Evolutionary conservation across 2,113 vertebrate genomes (phyloP).

Genomic region (Campylomormyrus numenius): DNA sequence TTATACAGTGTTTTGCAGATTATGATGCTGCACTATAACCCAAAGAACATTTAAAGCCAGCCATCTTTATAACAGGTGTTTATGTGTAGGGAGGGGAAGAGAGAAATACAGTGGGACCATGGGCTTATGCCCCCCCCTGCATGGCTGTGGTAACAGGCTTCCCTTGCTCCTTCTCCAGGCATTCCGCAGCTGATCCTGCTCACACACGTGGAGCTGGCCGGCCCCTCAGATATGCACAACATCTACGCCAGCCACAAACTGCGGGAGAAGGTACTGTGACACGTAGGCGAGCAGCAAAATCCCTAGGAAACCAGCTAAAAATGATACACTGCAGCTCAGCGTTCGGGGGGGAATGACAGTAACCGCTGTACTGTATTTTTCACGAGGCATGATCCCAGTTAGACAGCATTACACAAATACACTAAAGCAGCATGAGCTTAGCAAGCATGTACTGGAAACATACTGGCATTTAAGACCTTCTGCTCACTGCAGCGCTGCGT

Average conservation of each 20-base stretch:
- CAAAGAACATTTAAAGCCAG: not conserved
- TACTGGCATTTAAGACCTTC: not conserved
- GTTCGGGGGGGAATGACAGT: not conserved
- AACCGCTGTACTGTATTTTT: not conserved
- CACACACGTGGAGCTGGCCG: slow-evolving; percentile 33
- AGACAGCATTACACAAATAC: not conserved
- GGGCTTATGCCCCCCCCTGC: not conserved
- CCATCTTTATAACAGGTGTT: not conserved
- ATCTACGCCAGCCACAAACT: slow-evolving; percentile 29
- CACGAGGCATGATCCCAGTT: not conserved
- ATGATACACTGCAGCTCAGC: not conserved
- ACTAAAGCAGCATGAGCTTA: not conserved
- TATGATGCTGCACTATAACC: not conserved
- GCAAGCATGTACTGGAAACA: not conserved
- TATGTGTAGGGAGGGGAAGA: not conserved
- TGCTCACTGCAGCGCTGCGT: not conserved
- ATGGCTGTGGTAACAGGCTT: not conserved
- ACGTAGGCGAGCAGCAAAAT: not conserved
- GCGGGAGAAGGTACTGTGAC: slow-evolving; percentile 19
- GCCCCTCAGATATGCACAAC: slow-evolving; percentile 2
- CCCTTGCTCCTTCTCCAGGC: slow-evolving; percentile 4
- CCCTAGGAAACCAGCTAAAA: not conserved
- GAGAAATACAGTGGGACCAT: not conserved
- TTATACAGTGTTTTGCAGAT: not conserved
- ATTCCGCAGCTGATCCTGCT: slow-evolving; percentile 32